Evolutionary conservation across 1,140 invertebrate species (phyloP).

Genomic region (Plodia interpunctella): DNA sequence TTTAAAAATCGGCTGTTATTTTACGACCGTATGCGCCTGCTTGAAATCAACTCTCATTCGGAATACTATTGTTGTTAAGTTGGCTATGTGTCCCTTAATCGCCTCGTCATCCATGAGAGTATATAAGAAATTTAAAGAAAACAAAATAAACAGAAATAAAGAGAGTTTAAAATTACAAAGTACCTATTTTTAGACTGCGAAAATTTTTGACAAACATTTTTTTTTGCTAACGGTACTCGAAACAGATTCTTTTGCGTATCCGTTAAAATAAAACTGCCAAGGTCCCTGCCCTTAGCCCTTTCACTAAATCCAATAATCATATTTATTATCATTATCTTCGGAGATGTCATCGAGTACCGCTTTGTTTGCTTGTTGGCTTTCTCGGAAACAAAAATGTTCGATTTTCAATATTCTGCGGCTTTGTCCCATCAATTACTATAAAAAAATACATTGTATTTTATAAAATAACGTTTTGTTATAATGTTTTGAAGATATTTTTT

Average conservation of each 20-base stretch:
- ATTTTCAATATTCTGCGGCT: background rate
- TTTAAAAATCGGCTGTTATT: no score
- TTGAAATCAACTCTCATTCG: no score
- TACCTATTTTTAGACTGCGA: no score
- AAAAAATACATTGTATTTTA: background rate
- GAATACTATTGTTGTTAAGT: no score
- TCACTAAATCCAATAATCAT: slow-evolving; percentile 30
- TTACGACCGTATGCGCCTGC: no score
- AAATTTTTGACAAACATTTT: no score
- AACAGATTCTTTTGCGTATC: slow-evolving; percentile 45
- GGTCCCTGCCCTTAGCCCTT: slow-evolving; percentile 25
- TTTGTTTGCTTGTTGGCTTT: background rate
- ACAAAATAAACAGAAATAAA: no score
- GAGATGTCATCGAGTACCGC: background rate
- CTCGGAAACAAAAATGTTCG: background rate
- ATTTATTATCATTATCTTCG: slow-evolving; percentile 24
- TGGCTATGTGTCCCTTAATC: no score
- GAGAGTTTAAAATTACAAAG: no score
- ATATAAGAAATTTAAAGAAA: no score
- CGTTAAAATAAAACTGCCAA: slow-evolving; percentile 52
- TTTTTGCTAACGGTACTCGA: slow-evolving; percentile 33
- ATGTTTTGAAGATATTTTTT: no score
- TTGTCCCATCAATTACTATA: background rate
- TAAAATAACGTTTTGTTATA: background rate
- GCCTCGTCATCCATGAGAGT: no score